Percentiles rank a stretch among this genome's conserved stretches.
phyloP scores from a whole-genome alignment of 2,113 vertebrate species.

The Notarius lentiginosus region DNA sequence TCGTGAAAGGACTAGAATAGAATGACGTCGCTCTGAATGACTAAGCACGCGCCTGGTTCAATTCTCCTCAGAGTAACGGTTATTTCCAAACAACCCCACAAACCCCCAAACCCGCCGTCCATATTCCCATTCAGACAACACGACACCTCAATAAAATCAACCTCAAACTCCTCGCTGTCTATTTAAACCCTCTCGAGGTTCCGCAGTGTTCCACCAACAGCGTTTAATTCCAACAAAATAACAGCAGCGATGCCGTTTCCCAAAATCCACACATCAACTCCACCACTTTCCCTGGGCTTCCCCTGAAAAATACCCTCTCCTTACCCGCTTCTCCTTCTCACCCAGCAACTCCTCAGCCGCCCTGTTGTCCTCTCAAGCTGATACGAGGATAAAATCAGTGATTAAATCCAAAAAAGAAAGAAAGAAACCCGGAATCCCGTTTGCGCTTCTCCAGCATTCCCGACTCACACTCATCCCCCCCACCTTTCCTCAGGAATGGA shows the following conservation, averaged over 20 bases:
- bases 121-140: too few relatives aligned
- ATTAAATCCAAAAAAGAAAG: constrained; percentile 16
- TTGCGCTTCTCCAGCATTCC: constrained; percentile 18
- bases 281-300: constrained; percentile 3
- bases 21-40: constrained; percentile 33
- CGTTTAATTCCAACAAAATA: not conserved
- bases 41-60: not conserved
- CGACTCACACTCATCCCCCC: constrained; percentile 9
- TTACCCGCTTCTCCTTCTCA: constrained; percentile 28
- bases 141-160: not conserved
- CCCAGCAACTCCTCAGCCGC: not conserved
- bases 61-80: not conserved
- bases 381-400: not conserved
- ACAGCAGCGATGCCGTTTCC: not conserved
- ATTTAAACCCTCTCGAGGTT: not conserved
- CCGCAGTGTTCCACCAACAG: not conserved
- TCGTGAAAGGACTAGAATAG: not conserved
- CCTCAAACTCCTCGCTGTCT: not conserved
- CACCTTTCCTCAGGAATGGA: constrained; percentile 31
- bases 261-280: not conserved
- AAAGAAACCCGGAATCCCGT: not conserved
- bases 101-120: not conserved
- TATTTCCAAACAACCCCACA: not conserved
- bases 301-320: not conserved
- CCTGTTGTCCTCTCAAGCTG: not conserved